Evolutionary conservation across 2,113 vertebrate genomes (phyloP).

Genomic region (Urocitellus parryii): DNA sequence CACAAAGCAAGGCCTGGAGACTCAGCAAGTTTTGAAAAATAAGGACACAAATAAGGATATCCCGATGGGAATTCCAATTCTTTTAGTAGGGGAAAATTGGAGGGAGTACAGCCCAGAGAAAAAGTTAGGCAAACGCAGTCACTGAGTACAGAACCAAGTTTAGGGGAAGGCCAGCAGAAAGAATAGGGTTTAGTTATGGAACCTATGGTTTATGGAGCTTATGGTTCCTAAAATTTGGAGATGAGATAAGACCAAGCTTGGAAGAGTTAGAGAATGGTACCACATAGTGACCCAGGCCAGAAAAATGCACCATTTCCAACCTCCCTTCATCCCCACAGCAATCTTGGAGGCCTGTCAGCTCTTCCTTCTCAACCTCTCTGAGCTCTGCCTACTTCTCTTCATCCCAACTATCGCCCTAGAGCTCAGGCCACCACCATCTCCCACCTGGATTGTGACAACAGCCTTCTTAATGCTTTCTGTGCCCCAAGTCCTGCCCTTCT

Average conservation of each 20-base stretch:
- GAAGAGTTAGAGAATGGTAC: background rate
- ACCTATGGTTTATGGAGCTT: background rate
- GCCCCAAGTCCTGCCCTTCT: background rate
- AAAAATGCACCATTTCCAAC: background rate
- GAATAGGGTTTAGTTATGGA: background rate
- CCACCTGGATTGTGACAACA: background rate
- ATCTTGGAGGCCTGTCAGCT: background rate
- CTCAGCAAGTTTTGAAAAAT: background rate
- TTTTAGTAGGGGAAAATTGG: background rate
- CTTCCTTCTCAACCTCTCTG: background rate
- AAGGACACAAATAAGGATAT: background rate
- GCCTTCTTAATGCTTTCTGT: background rate
- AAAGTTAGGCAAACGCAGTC: background rate
- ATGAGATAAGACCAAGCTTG: background rate
- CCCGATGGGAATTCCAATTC: background rate
- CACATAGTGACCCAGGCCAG: background rate
- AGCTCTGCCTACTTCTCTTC: background rate
- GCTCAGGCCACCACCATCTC: background rate
- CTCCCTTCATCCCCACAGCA: background rate
- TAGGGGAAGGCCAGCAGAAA: background rate
- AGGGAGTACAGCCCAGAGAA: background rate
- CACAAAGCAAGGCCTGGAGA: background rate
- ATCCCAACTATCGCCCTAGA: background rate
- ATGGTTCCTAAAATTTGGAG: background rate
- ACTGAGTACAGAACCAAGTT: background rate